phyloP scores from a whole-genome alignment of 2,797 vertebrate species.

The Lycodopsis pacificus region DNA sequence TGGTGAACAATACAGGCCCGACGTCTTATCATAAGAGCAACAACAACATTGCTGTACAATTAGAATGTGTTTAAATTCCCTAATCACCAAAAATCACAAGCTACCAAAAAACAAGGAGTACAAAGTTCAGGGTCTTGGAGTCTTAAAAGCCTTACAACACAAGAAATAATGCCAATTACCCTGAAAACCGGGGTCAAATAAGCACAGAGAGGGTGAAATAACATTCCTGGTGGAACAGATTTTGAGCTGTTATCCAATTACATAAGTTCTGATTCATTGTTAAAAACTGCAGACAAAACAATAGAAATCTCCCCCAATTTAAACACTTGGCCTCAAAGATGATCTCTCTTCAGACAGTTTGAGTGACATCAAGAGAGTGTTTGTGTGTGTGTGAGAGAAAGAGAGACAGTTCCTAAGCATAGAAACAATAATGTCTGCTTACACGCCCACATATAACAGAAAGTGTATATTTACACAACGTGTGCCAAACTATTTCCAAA shows the following conservation, averaged over 20 bases:
- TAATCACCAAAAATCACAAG: slow-evolving; percentile 23
- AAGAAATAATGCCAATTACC: slow-evolving; percentile 33
- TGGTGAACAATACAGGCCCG: background rate
- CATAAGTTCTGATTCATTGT: slow-evolving; percentile 43
- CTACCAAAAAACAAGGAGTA: slow-evolving; percentile 28
- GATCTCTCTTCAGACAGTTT: slow-evolving; percentile 28
- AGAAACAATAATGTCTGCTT: slow-evolving; percentile 13
- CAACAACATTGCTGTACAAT: background rate
- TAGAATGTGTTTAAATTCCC: slow-evolving; percentile 27
- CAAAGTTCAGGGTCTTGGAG: slow-evolving; percentile 39
- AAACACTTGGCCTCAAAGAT: slow-evolving; percentile 26
- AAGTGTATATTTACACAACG: slow-evolving; percentile 31
- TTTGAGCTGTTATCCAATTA: slow-evolving; percentile 55
- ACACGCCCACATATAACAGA: slow-evolving; percentile 20
- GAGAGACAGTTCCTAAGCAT: slow-evolving; percentile 27
- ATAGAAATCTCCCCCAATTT: slow-evolving; percentile 21
- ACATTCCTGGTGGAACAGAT: slow-evolving; percentile 37
- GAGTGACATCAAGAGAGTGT: slow-evolving; percentile 9
- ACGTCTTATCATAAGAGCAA: background rate
- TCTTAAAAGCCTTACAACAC: slow-evolving; percentile 48
- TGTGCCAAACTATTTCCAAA: slow-evolving; percentile 26
- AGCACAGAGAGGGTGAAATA: slow-evolving; percentile 30
- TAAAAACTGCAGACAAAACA: slow-evolving; percentile 23
- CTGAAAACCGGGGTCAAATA: slow-evolving; percentile 18
- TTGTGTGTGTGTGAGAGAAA: background rate